Base-by-base conservation (phyloP, 2,113 vertebrate genomes). In the Megaceryle torquata region DNA sequence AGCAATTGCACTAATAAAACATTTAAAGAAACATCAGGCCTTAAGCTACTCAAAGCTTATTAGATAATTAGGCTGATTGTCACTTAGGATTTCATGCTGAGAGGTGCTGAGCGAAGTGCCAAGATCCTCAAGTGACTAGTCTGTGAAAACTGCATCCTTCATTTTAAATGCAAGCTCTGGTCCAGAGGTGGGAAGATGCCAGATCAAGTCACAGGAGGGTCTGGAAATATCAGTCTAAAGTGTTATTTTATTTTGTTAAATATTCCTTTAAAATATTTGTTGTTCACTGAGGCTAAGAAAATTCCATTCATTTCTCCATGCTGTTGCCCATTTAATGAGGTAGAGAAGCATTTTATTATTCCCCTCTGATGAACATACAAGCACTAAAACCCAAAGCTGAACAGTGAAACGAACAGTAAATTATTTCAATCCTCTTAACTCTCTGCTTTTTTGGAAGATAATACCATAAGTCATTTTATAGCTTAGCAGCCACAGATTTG, bases 301-400 rank as follows among this genome's bases (percentile, higher is more conserved):
- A 93, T 91, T 81, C 83, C 74, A 82, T 63, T 88, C 5, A 79
- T 82, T 93, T 91, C 88, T 94, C 77, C 15, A 1, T 54, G 74
- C 54, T 82, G 54, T 41, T 92, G 80, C 86, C 69, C 46, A 89
- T 76, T 92, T 94, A 96, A 94, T 78, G 93, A 94, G 81, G 65
- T 51, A 91, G 43, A 93, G 75, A 92, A 90, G 67, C 44, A 65
- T 90, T 95, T 95, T 86, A 86, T 86, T 92, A 83, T n/a, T 94
- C 82, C 80, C 57, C 22, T 86, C 83, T 95, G 92, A 84, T 75
- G 57, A 86, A 88, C 60, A 88, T 7, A 86, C 77, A 92, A 92
- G 65, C 74, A 90, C 19, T 25, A 88, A 92, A 91, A 33, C 7
- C 12, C 76, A 70, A 88, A 93, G 76, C 65, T 65, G 60, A 88